Percentiles rank a stretch among this genome's conserved stretches.
Conservation (phyloP, 1,140 invertebrate genomes). For the Aphidius gifuensis region DNA sequence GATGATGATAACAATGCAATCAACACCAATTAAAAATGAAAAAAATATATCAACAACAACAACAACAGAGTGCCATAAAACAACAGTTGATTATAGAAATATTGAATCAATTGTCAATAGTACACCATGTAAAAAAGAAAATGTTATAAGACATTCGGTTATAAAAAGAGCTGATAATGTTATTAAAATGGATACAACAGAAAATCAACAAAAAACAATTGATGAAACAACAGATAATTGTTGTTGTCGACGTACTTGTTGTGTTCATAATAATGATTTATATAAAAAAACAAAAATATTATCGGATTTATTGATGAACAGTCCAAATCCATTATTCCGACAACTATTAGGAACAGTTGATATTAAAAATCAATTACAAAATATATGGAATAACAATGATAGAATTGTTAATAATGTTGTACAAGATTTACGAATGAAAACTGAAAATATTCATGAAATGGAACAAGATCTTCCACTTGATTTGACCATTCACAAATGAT, state of each 20-base stretch:
- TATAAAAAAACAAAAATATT: constrained; percentile 49
- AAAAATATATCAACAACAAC: constrained; percentile 19
- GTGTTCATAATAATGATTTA: constrained; percentile 43
- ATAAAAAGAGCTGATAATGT: constrained; percentile 47
- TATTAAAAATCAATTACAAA: constrained; percentile 44
- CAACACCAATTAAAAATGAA: constrained; percentile 49
- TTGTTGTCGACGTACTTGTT: constrained; percentile 48
- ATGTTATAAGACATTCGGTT: constrained; percentile 46
- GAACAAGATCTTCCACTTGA: constrained; percentile 52
- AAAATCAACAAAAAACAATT: constrained; percentile 16
- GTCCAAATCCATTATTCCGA: constrained; percentile 47
- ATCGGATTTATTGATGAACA: constrained; percentile 48
- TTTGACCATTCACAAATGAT: constrained; percentile 49
- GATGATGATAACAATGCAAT: constrained; percentile 45
- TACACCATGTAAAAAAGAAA: constrained; percentile 43
- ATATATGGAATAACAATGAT: constrained; percentile 42
- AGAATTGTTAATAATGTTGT: constrained; percentile 35
- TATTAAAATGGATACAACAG: constrained; percentile 38
- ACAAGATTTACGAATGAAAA: constrained; percentile 46
- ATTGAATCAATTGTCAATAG: constrained; percentile 52
- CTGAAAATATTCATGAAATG: constrained; percentile 42
- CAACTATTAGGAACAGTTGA: constrained; percentile 47
- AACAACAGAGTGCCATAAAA: constrained; percentile 32
- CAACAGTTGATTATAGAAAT: constrained; percentile 50
- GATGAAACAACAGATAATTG: constrained; percentile 35